Base-by-base conservation (phyloP, 2,797 vertebrate genomes). In the Enteromius trimaculatus region DNA sequence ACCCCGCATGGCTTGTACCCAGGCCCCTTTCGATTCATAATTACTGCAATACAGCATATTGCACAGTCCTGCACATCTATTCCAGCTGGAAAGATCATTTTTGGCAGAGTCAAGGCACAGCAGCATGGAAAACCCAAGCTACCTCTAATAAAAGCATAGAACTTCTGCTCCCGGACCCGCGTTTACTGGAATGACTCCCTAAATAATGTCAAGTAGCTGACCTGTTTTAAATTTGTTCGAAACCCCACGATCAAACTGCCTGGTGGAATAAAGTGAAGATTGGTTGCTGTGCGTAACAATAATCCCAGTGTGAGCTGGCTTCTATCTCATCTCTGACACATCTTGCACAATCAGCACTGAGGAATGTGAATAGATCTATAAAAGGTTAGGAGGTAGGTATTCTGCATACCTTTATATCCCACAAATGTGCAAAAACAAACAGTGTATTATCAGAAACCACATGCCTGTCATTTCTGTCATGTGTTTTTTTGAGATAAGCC, bases 401-500 rank as follows among this genome's bases (percentile, higher is more conserved):
- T 80, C 34, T 23, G 47, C 69, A 80, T 76, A 44, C 19, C 62
- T 80, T 80, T 60, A 58, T 51, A 58, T 60, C n/a, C 62, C 58
- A 17, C 37, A 75, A 66, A 74, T n/a, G 72, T 89, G 84, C 58
- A 47, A 77, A 84, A 80, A 78, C 23, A 86, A 89, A 88, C 76
- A 72, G 11, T 26, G 23, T 55, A 84, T 51, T 80, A 66, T n/a
- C 70, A 31, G 17, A 19, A 86, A 71, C 34, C 64, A 76, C 87
- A 86, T 80, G 31, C 78, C 68, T 77, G 60, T 79, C 13, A 86
- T 88, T 79, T 80, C 51, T 51, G 42, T 75, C 51, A 23, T n/a
- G 60, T 71, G 44, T 80, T 85, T 83, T 34, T 64, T 74, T 77
- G 70, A 83, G 23, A 58, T 60, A 74, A 83, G 14, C 9, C 8